phyloP scores from a whole-genome alignment of 2,797 vertebrate species.

The Acipenser transmontanus region DNA sequence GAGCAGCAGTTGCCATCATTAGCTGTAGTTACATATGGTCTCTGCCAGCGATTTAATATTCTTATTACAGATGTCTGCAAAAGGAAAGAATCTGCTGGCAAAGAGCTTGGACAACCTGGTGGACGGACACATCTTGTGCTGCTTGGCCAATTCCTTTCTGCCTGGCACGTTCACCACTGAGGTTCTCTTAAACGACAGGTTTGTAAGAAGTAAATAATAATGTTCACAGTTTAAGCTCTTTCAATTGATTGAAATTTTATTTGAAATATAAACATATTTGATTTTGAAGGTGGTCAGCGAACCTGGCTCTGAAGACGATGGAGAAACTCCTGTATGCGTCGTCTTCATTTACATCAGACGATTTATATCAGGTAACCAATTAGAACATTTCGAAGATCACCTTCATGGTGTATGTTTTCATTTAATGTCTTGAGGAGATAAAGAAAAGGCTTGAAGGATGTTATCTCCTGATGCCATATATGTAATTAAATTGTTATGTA shows the following conservation, averaged over 20 bases:
- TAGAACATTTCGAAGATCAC: no score
- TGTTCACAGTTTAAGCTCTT: background rate
- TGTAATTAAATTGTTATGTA: no score
- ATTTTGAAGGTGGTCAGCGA: constrained; percentile 23
- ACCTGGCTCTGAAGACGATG: constrained; percentile 28
- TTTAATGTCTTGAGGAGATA: no score
- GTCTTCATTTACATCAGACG: constrained; percentile 26
- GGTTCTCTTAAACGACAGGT: constrained; percentile 25
- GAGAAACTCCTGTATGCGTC: constrained; percentile 20
- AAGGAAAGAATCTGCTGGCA: constrained; percentile 3
- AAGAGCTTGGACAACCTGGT: constrained; percentile 19
- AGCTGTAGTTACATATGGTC: no score
- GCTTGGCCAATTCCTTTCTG: constrained; percentile 24
- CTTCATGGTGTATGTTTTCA: no score
- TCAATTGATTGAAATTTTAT: background rate
- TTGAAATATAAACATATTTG: background rate
- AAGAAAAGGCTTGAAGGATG: no score
- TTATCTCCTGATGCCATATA: no score
- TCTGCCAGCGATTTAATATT: background rate
- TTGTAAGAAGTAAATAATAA: background rate
- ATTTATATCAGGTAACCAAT: constrained; percentile 20
- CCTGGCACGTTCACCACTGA: constrained; percentile 24
- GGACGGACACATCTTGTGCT: constrained; percentile 16
- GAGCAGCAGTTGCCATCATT: no score
- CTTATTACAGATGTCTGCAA: constrained; percentile 8